phyloP scores from a whole-genome alignment of 2,113 vertebrate genomes.

The Corythaixoides concolor region DNA sequence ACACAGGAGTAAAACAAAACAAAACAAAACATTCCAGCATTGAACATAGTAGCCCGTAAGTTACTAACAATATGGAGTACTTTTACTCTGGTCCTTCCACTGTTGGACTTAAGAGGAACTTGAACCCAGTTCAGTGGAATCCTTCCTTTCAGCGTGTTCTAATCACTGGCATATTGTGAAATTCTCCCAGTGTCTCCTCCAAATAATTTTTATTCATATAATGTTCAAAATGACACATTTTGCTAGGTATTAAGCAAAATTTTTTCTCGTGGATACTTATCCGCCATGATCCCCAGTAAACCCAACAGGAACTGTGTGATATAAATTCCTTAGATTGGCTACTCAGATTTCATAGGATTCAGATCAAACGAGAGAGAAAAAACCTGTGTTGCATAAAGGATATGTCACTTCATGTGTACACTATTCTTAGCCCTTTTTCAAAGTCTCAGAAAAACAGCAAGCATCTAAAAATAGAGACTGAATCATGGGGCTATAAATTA shows the following conservation, averaged over 20 bases:
- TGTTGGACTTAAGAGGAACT: background rate
- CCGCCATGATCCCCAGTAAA: background rate
- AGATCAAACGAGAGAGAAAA: background rate
- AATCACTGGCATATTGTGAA: background rate
- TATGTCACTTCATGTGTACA: background rate
- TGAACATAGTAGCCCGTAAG: background rate
- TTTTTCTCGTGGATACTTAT: background rate
- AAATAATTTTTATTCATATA: background rate
- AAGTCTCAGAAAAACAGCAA: conserved; percentile 8
- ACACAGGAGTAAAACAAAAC: background rate
- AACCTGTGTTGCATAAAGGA: background rate
- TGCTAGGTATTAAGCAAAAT: background rate
- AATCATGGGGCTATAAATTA: conserved; percentile 18
- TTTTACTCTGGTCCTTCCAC: background rate
- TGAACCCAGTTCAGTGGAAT: background rate
- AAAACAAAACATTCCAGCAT: background rate
- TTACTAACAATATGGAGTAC: background rate
- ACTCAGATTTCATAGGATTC: background rate
- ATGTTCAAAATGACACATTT: background rate
- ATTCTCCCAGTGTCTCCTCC: background rate
- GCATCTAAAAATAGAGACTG: conserved; percentile 29
- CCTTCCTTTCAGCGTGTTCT: background rate
- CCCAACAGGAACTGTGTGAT: background rate
- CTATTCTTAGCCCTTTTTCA: conserved; percentile 27
- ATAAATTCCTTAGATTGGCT: background rate